Conservation (phyloP, 2,888 invertebrate genomes). For the Eumacrocentrus americanus region DNA sequence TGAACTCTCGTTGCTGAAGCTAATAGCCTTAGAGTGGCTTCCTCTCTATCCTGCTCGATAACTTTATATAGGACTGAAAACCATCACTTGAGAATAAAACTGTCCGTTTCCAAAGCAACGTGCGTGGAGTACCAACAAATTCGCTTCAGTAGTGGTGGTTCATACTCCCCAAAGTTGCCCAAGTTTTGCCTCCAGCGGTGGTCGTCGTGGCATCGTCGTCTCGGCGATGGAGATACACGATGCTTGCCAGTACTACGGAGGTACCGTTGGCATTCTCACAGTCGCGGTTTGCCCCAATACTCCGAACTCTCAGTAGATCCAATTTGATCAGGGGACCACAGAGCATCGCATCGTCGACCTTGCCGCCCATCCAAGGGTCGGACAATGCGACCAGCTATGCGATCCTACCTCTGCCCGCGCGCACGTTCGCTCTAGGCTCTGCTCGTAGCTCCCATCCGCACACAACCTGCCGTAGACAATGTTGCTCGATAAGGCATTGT, state of each 20-base stretch:
- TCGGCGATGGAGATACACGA: slow-evolving; percentile 15
- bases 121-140: too few relatives aligned
- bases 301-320: slow-evolving; percentile 51
- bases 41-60: too few relatives aligned
- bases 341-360: slow-evolving; percentile 27
- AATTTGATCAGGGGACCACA: slow-evolving; percentile 56
- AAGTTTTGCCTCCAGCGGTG: slow-evolving; percentile 14
- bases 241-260: slow-evolving; percentile 29
- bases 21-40: too few relatives aligned
- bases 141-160: too few relatives aligned
- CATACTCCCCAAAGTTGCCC: too few relatives aligned
- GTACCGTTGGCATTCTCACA: slow-evolving; percentile 31
- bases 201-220: background rate
- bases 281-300: slow-evolving; percentile 40
- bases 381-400: slow-evolving; percentile 26
- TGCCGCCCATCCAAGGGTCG: slow-evolving; percentile 10
- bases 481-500: slow-evolving; percentile 60
- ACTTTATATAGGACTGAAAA: too few relatives aligned
- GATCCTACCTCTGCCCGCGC: slow-evolving; percentile 12
- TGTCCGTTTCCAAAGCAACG: too few relatives aligned
- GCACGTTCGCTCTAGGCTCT: background rate
- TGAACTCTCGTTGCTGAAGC: too few relatives aligned
- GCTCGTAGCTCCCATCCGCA: slow-evolving; percentile 11
- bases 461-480: slow-evolving; percentile 46
- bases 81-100: too few relatives aligned